A percentile compares a stretch with the other conserved stretches of the same genome.
These are phyloP conservation scores for Aphidoletes aphidimyza DNA, from an alignment of 2,888 invertebrate species.

Conservation along the genomic window DNA sequence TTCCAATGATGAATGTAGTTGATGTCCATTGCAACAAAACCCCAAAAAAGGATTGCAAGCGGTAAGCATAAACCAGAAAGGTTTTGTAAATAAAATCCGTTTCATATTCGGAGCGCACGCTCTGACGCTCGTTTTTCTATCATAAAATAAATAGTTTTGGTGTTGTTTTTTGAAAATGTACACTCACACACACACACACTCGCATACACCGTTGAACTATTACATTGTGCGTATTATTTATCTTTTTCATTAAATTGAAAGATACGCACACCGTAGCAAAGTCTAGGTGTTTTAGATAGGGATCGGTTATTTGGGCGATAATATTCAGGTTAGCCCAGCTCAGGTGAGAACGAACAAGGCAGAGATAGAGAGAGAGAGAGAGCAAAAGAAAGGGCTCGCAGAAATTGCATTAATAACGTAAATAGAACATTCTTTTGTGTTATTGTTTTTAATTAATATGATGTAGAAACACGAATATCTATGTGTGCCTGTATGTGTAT, in stretches of 20 bases:
- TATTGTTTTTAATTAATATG: slow-evolving; percentile 48
- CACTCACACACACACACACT: too few relatives aligned
- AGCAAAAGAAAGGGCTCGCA: not conserved
- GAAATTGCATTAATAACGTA: slow-evolving; percentile 4
- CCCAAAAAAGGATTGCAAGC: not conserved
- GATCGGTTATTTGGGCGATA: not conserved
- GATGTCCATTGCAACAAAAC: not conserved
- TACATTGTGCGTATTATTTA: slow-evolving; percentile 22
- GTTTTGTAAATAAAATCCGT: not conserved
- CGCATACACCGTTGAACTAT: too few relatives aligned
- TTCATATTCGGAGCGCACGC: too few relatives aligned
- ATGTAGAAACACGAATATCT: slow-evolving; percentile 26
- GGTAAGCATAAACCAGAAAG: not conserved
- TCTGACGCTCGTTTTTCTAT: too few relatives aligned
- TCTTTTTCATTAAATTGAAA: not conserved
- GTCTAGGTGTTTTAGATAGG: not conserved
- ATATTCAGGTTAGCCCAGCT: too few relatives aligned
- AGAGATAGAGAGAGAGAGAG: not conserved
- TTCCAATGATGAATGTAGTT: slow-evolving; percentile 19
- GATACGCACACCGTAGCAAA: not conserved
- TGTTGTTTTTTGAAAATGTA: slow-evolving; percentile 8
- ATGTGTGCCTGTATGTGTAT: not conserved
- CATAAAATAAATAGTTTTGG: not conserved
- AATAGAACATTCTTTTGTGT: slow-evolving; percentile 40
- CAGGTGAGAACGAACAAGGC: too few relatives aligned